Conservation (phyloP, 2,797 vertebrate species). For the Selene dorsalis region DNA sequence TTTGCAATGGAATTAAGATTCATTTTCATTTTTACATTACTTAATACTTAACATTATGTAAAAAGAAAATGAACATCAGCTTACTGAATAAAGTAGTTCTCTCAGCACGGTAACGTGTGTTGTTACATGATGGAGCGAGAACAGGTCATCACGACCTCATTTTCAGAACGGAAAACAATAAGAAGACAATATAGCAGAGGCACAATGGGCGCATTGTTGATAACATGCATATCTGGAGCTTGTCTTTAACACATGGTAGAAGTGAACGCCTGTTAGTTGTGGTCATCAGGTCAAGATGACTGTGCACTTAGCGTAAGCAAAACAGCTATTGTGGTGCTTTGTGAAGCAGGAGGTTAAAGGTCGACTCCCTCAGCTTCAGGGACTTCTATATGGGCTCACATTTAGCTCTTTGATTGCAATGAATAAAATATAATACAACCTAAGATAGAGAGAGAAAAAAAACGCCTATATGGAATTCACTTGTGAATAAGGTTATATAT, state of each 20-base stretch:
- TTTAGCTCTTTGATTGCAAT: slow-evolving; percentile 40
- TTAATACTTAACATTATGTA: slow-evolving; percentile 3
- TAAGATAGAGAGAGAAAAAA: slow-evolving; percentile 19
- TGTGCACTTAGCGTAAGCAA: slow-evolving; percentile 61
- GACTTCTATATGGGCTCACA: slow-evolving; percentile 27
- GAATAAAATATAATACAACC: slow-evolving; percentile 42
- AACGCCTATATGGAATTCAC: slow-evolving; percentile 25
- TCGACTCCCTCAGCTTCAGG: slow-evolving; percentile 25
- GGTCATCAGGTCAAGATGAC: slow-evolving; percentile 54
- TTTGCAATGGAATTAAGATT: slow-evolving; percentile 22
- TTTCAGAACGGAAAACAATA: slow-evolving; percentile 24
- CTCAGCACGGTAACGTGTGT: neutral
- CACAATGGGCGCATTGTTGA: slow-evolving; percentile 6
- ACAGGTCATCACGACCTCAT: neutral
- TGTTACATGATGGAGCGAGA: slow-evolving; percentile 1
- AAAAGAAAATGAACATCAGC: slow-evolving; percentile 5
- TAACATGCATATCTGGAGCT: slow-evolving; percentile 34
- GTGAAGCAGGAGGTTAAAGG: slow-evolving; percentile 15
- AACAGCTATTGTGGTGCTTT: slow-evolving; percentile 37
- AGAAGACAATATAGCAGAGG: neutral
- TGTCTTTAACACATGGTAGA: slow-evolving; percentile 4
- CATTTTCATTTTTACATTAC: slow-evolving; percentile 9
- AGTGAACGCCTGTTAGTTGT: slow-evolving; percentile 40
- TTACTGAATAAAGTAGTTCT: neutral
- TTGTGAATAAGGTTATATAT: slow-evolving; percentile 36